Evolutionary conservation across 1,140 invertebrate species (phyloP), one percentile per base, ranked within the genome.

Genomic region (Macrobrachium rosenbergii): DNA sequence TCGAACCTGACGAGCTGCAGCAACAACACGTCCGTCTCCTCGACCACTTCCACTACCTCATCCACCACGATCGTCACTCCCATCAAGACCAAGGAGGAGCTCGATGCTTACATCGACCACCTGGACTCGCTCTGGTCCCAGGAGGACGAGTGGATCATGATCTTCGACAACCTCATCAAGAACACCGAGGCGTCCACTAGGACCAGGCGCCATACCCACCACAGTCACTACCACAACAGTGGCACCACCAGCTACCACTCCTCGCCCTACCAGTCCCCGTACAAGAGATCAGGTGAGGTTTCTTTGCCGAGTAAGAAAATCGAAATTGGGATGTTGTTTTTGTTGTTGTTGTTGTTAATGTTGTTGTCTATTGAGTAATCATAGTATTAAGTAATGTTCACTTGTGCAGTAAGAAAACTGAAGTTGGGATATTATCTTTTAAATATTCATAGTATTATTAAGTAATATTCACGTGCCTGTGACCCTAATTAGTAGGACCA

Each of bases 101-200:
- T 89, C 28, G 88, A 89, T 19, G 73, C 83, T 16, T 89, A 87
- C 58, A 87, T 89, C 73, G 73, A 89, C 43, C 88, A 89, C 59
- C 84, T 89, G 19, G 88, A 89, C 81, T 87, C 84, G 0, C 73
- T 89, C n/a, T 89, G 84, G 84, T 87, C 84, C 2, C 59, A 82
- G 64, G 88, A 89, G 84, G 88, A 89, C 59, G 88, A 89, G 81
- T 89, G 88, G 88, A 89, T 89, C 28, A 89, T 87, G 84, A 89
- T 89, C 45, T 89, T 89, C 80, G 88, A 89, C 62, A 89, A 89
- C 58, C 81, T 89, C 8, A 87, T 89, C 63, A 89, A 87, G 52
- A 87, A 87, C 78, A 84, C 88, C 8, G 78, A 83, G 75, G 82
- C 83, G 3, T 87, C 84, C 7, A 83, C 79, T 2, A 82, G 88